Evolutionary conservation across 2,797 vertebrate genomes (phyloP).

Genomic region (Rhinophrynus dorsalis): DNA sequence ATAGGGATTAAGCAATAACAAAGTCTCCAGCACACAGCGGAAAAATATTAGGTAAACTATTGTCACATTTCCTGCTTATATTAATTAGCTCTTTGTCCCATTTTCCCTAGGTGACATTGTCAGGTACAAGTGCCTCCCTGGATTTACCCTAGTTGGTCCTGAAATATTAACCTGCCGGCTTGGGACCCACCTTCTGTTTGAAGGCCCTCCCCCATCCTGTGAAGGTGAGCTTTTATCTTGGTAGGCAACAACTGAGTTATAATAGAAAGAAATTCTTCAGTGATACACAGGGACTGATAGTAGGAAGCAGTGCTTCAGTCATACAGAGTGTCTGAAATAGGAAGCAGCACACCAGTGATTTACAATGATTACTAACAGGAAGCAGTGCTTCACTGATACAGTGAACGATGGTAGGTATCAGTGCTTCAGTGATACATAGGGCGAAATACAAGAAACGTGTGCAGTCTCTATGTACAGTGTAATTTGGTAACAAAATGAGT

Average conservation of each 20-base stretch:
- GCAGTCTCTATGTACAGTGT: no score
- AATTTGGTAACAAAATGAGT: no score
- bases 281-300: background rate
- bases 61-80: no score
- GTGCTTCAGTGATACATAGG: no score
- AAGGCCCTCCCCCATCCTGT: conserved; percentile 91
- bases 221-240: conserved; percentile 76
- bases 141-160: conserved; percentile 87
- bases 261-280: background rate
- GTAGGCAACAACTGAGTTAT: background rate
- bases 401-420: no score
- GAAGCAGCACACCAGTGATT: background rate
- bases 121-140: conserved; percentile 90
- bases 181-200: conserved; percentile 89
- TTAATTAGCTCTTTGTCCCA: no score
- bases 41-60: no score
- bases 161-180: conserved; percentile 90
- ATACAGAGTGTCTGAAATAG: background rate
- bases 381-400: background rate
- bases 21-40: no score
- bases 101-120: conserved; percentile 96
- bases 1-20: no score
- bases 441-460: no score
- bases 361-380: no score
- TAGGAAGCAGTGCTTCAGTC: background rate